Percentiles rank a stretch among this genome's conserved stretches.
phyloP scores from a whole-genome alignment of 1,140 invertebrate genomes.

The Danaus melanippus region DNA sequence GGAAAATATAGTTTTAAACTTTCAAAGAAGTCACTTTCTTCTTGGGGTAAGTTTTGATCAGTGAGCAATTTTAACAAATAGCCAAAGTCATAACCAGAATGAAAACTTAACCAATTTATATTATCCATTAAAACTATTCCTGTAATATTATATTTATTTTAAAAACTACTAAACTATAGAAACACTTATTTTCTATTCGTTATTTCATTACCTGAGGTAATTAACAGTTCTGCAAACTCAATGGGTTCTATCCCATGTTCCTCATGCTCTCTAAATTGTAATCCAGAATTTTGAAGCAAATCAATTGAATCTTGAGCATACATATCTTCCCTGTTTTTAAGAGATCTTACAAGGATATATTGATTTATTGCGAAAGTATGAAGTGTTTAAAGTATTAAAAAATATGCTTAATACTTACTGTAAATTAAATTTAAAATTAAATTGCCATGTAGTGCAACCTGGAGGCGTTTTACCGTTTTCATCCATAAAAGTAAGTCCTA shows the following conservation, averaged over 20 bases:
- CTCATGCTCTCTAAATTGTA: slow-evolving; percentile 98
- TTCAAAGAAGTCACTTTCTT: slow-evolving; percentile 96
- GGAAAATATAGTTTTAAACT: slow-evolving; percentile 95
- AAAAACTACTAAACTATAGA: background rate
- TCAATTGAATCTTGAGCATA: slow-evolving; percentile 99
- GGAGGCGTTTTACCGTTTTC: slow-evolving; percentile 92
- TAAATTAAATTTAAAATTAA: slow-evolving; percentile 97
- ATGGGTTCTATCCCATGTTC: slow-evolving; percentile 97
- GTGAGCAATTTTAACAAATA: slow-evolving; percentile 96
- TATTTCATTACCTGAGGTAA: slow-evolving; percentile 83
- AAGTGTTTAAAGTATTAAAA: background rate
- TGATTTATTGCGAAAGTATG: slow-evolving; percentile 3
- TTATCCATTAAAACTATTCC: slow-evolving; percentile 94
- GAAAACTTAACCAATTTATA: slow-evolving; percentile 98
- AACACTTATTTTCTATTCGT: background rate
- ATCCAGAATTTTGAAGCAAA: slow-evolving; percentile 94
- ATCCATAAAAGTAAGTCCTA: slow-evolving; percentile 96
- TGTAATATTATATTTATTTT: slow-evolving; percentile 24
- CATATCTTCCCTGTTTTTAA: slow-evolving; percentile 89
- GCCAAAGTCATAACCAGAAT: slow-evolving; percentile 99
- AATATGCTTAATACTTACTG: slow-evolving; percentile 75
- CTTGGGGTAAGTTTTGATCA: slow-evolving; percentile 89
- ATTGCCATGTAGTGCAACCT: slow-evolving; percentile 96
- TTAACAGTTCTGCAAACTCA: slow-evolving; percentile 97
- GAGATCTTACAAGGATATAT: slow-evolving; percentile 28